A percentile compares a stretch with the other conserved stretches of the same genome.
Conservation (phyloP, 1,140 invertebrate species). For the Pantala flavescens region DNA sequence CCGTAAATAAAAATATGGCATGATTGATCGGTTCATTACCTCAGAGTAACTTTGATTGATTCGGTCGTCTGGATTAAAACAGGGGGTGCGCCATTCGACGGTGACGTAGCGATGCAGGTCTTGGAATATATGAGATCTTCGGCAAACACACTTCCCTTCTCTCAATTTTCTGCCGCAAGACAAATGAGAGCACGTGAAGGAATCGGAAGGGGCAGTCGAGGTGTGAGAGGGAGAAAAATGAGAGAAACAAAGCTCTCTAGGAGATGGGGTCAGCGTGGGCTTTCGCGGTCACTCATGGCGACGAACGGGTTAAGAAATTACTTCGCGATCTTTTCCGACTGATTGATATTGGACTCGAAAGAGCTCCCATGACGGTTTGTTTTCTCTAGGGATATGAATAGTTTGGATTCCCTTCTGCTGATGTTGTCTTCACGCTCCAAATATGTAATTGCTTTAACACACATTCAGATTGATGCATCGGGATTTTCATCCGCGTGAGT, state of each 20-base stretch:
- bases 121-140: neutral
- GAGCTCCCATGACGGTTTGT: no score
- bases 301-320: neutral
- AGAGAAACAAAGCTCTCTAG: neutral
- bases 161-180: neutral
- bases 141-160: neutral
- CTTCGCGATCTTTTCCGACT: no score
- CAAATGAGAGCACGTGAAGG: neutral
- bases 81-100: no score
- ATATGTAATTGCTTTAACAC: no score
- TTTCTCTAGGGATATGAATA: no score
- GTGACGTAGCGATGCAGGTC: no score
- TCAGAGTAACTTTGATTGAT: neutral
- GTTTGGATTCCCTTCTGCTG: no score
- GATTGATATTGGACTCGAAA: no score
- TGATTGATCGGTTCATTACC: slow-evolving; percentile 1
- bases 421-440: no score
- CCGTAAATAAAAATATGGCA: neutral
- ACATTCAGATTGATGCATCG: no score
- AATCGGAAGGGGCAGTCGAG: neutral
- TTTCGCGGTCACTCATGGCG: neutral
- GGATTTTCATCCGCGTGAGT: no score
- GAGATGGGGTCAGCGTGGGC: neutral
- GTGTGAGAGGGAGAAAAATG: neutral
- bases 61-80: neutral